These are phyloP conservation scores for Chamaea fasciata DNA, from an alignment of 2,113 vertebrate species.

Conservation along the genomic window DNA sequence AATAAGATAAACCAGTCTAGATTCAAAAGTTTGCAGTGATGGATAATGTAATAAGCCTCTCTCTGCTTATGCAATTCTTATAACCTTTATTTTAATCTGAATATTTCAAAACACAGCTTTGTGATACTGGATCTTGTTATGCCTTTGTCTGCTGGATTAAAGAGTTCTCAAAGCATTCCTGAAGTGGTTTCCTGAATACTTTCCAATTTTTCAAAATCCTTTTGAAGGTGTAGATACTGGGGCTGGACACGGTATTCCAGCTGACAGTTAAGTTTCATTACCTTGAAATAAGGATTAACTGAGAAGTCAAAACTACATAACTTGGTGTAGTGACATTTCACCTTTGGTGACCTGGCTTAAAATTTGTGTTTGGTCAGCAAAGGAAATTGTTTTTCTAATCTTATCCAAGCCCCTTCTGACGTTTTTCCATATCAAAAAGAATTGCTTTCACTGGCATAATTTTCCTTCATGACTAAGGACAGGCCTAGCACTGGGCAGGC, in stretches of 20 bases:
- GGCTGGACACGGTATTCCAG: constrained; percentile 4
- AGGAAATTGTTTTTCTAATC: constrained; percentile 55
- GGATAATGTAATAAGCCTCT: neutral
- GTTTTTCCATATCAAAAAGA: constrained; percentile 31
- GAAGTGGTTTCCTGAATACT: constrained; percentile 30
- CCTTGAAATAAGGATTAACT: constrained; percentile 53
- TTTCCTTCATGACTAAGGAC: neutral
- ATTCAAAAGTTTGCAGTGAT: neutral
- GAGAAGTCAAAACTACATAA: constrained; percentile 24
- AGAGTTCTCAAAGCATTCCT: constrained; percentile 57
- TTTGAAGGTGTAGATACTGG: constrained; percentile 43
- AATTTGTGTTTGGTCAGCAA: constrained; percentile 37
- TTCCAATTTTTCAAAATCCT: constrained; percentile 49
- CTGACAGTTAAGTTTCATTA: constrained; percentile 48
- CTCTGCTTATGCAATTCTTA: neutral
- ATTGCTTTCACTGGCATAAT: neutral
- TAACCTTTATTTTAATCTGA: neutral
- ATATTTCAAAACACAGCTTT: constrained; percentile 26
- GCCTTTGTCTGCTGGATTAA: constrained; percentile 54
- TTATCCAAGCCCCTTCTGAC: constrained; percentile 34
- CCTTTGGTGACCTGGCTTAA: constrained; percentile 14
- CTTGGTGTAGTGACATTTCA: constrained; percentile 27
- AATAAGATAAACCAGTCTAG: neutral
- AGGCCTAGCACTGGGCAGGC: neutral
- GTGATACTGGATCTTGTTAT: constrained; percentile 42